Evolutionary conservation across 1,140 invertebrate genomes (phyloP), one percentile per base, ranked within the genome.

Genomic region (Charaxes varanes): DNA sequence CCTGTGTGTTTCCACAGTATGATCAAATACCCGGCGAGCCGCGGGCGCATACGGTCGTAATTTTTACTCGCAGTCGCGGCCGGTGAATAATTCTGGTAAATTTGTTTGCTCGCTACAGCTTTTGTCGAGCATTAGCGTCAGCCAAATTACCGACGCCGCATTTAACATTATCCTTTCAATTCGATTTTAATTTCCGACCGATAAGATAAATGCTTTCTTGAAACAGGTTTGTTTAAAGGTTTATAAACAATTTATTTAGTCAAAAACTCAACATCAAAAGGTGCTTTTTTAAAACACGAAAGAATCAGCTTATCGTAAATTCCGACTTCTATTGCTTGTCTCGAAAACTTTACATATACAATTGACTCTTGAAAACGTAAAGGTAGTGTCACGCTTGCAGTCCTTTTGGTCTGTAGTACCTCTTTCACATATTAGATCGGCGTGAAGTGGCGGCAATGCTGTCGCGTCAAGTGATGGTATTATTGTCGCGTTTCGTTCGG

Each of bases 41-140:
- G 55, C 59, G 41, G 52, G 60, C 69, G 37, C 42, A 52, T 54
- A 59, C 56, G 69, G 62, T 76, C 68, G 59, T 76, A 71, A 76
- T 74, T 76, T 72, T 65, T 59, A 56, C 58, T 57, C 52, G 43
- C 52, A 41, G 50, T 26, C n/a, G n/a, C n/a, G n/a, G n/a, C 44
- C 62, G 58, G 51, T 62, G 63, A 65, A 71, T 67, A 66, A 79
- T 74, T 79, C 76, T 42, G 69, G 62, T 73, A 76, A 79, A 79
- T 76, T 72, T 73, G 69, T 79, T 79, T 76, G 71, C 63, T 68
- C 62, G 60, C 59, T 56, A 40, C 54, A 46, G 44, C 55, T 65
- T 69, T 62, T 68, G 62, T 71, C 54, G 54, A 53, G 47, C 59
- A 74, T 74, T 73, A 72, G 67, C 62, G 42, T 54, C 58, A 48